Percentiles rank a stretch among this genome's conserved stretches.
phyloP scores from a whole-genome alignment of 1,140 invertebrate species.

The Apis cerana region DNA sequence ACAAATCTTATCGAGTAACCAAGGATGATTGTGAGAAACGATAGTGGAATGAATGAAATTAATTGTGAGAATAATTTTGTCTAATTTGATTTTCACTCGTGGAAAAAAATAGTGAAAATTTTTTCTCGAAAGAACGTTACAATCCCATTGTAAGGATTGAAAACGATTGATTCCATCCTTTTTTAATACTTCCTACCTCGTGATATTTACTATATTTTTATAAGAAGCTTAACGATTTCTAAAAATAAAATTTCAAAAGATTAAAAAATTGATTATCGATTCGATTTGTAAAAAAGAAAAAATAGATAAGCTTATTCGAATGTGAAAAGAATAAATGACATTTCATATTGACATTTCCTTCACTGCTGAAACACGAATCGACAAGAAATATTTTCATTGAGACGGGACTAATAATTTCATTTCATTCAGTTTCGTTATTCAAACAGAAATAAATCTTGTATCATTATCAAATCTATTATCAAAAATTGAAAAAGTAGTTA shows the following conservation, averaged over 20 bases:
- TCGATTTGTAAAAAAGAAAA: background rate
- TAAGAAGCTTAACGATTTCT: no score
- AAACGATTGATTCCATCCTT: no score
- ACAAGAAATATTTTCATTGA: background rate
- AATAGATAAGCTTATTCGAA: background rate
- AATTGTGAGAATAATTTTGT: conserved; percentile 13
- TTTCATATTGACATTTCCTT: background rate
- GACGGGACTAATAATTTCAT: background rate
- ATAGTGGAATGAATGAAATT: background rate
- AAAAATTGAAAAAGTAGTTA: no score
- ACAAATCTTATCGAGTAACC: background rate
- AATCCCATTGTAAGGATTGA: background rate
- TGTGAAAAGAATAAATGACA: background rate
- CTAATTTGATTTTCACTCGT: conserved; percentile 15
- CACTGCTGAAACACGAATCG: background rate
- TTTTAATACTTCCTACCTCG: background rate
- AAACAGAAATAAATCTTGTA: no score
- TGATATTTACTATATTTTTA: background rate
- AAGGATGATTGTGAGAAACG: conserved; percentile 3
- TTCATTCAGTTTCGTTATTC: background rate
- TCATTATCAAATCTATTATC: no score
- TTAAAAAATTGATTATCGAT: background rate
- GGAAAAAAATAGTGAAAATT: background rate
- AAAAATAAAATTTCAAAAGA: background rate
- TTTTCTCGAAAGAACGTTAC: background rate